Evolutionary conservation across 64 coral and sea anemone species (phyloP).

Genomic region (Acropora yongei): DNA sequence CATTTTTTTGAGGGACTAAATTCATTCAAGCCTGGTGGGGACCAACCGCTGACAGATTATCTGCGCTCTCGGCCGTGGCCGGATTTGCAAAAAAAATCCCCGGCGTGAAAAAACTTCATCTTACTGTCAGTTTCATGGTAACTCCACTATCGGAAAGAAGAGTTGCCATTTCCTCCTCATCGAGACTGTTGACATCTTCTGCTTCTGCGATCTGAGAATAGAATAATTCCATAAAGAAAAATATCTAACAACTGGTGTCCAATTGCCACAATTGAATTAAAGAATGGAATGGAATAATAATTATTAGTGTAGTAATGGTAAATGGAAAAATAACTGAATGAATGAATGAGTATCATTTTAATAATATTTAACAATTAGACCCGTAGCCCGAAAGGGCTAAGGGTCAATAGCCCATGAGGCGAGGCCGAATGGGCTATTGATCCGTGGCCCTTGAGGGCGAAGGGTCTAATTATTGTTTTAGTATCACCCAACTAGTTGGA

Average conservation of each 20-base stretch:
- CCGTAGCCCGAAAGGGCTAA: too few species aligned
- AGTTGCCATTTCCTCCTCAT: conserved; percentile 63
- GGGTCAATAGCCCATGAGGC: too few species aligned
- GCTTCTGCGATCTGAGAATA: conserved; percentile 62
- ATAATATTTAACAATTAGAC: too few species aligned
- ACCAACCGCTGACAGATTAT: too few species aligned
- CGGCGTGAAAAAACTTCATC: not conserved
- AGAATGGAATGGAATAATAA: not conserved
- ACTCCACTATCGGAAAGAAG: not conserved
- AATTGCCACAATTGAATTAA: not conserved
- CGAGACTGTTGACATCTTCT: conserved; percentile 61
- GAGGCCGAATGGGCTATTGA: too few species aligned
- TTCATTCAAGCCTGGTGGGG: too few species aligned
- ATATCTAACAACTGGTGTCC: not conserved
- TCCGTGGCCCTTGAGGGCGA: too few species aligned
- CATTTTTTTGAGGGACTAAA: too few species aligned
- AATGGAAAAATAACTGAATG: not conserved
- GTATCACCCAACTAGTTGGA: too few species aligned
- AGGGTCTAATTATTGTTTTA: too few species aligned
- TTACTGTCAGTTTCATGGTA: conserved; percentile 17
- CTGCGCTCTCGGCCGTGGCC: not conserved
- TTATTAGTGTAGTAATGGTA: not conserved
- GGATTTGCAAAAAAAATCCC: too few species aligned
- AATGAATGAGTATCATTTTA: not conserved
- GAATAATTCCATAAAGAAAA: not conserved